Conservation (phyloP, 2,888 invertebrate species). For the Cyaniris semiargus region DNA sequence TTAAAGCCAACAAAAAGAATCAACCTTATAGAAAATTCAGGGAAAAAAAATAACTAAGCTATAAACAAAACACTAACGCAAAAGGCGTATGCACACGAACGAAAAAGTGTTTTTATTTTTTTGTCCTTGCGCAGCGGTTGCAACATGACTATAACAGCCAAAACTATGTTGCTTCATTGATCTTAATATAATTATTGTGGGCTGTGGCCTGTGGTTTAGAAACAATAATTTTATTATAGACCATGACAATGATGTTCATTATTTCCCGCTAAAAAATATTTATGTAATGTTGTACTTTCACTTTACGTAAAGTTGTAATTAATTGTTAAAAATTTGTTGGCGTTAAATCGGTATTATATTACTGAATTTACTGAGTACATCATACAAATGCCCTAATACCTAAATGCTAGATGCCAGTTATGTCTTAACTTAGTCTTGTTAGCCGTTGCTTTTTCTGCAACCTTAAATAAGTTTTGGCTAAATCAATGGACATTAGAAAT, state of each 20-base stretch:
- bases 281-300: conserved; percentile 25
- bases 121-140: conserved; percentile 12
- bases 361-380: neutral
- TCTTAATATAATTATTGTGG: conserved; percentile 9
- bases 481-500: too few relatives aligned
- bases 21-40: too few relatives aligned
- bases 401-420: too few relatives aligned
- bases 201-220: conserved; percentile 11
- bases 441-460: too few relatives aligned
- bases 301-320: conserved; percentile 18
- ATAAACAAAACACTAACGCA: too few relatives aligned
- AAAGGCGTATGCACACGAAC: neutral
- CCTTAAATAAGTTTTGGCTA: too few relatives aligned
- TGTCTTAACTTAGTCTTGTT: too few relatives aligned
- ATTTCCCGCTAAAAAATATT: conserved; percentile 11
- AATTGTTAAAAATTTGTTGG: conserved; percentile 12
- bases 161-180: conserved; percentile 13
- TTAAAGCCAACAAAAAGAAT: too few relatives aligned
- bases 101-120: neutral
- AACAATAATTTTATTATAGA: conserved; percentile 10
- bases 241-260: neutral
- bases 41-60: too few relatives aligned
- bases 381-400: too few relatives aligned
- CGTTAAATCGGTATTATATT: conserved; percentile 2
- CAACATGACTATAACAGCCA: conserved; percentile 25